Evolutionary conservation across 2,113 vertebrate genomes (phyloP).

Genomic region (Antidorcas marsupialis): DNA sequence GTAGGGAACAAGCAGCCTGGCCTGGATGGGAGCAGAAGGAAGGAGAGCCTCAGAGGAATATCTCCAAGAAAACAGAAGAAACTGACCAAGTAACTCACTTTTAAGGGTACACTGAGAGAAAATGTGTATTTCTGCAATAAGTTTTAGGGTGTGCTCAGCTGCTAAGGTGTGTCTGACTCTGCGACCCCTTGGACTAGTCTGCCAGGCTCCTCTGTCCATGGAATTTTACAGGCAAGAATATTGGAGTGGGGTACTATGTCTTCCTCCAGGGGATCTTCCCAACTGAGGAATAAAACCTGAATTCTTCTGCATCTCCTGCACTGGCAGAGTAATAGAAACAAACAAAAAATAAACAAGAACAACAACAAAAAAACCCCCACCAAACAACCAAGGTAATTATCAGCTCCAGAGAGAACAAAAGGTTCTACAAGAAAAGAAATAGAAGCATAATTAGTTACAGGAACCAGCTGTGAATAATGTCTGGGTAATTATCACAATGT

Average conservation of each 20-base stretch:
- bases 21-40: not conserved
- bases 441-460: not conserved
- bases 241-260: not conserved
- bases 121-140: not conserved
- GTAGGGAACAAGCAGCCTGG: not conserved
- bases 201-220: not conserved
- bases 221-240: not conserved
- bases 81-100: not conserved
- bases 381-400: not conserved
- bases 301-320: not conserved
- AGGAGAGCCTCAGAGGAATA: no score
- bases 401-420: conserved; percentile 26
- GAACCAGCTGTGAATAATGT: not conserved
- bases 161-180: not conserved
- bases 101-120: not conserved
- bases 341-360: not conserved
- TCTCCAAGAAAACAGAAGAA: not conserved
- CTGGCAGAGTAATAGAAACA: not conserved
- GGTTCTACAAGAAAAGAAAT: conserved; percentile 1
- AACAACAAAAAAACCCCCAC: not conserved
- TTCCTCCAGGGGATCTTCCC: not conserved
- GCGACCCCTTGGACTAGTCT: not conserved
- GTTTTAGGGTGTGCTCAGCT: not conserved
- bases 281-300: not conserved
- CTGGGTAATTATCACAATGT: conserved; percentile 20